phyloP scores from a whole-genome alignment of 92 coral and sea anemone species.

The Zoanthus solanderi region DNA sequence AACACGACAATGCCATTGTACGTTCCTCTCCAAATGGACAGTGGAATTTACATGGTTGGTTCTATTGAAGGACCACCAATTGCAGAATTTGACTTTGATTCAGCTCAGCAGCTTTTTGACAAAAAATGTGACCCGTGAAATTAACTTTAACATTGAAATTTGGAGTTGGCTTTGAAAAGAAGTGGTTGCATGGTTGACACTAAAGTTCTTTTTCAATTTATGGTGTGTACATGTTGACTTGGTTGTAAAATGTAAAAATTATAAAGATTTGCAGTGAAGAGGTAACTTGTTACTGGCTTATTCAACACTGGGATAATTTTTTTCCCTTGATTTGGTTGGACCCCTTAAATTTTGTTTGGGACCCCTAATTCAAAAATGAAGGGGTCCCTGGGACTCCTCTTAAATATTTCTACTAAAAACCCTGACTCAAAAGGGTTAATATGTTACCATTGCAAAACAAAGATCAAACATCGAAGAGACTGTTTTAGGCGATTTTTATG shows the following conservation, averaged over 20 bases:
- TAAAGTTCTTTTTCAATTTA: not conserved
- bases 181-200: conserved; percentile 13
- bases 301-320: not conserved
- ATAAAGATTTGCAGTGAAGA: not conserved
- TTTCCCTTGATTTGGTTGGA: not conserved
- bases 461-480: too few species aligned
- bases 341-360: too few species aligned
- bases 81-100: conserved; percentile 28
- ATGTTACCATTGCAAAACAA: too few species aligned
- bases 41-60: conserved; percentile 27
- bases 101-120: conserved; percentile 32
- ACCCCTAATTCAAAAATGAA: too few species aligned
- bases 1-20: conserved; percentile 32
- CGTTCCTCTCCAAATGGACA: conserved; percentile 23
- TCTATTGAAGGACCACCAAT: conserved; percentile 40
- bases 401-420: conserved; percentile 19
- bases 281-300: too few species aligned
- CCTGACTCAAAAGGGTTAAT: not conserved
- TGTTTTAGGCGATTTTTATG: too few species aligned
- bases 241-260: conserved; percentile 4
- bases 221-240: not conserved
- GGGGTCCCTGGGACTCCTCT: too few species aligned
- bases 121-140: conserved; percentile 26
- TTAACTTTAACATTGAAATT: conserved; percentile 18
- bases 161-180: not conserved